Base-by-base conservation (phyloP, 2,113 vertebrate genomes). In the Zosterops japonicus region DNA sequence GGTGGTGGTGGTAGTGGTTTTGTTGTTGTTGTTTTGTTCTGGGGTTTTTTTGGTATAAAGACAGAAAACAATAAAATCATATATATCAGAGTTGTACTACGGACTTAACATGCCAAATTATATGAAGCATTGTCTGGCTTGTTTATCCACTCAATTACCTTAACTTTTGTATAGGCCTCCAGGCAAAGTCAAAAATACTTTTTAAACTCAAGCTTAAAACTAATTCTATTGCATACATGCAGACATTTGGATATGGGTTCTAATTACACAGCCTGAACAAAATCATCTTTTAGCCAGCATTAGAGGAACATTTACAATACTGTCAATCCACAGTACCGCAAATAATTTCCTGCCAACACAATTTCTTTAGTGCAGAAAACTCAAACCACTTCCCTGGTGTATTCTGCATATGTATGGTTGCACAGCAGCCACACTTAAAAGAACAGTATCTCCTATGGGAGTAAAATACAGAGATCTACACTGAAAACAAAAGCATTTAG, bases 321-420 rank as follows among this genome's bases (percentile, higher is more conserved):
- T 25, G 19, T 12, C 63, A 80, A 59, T 18, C 13, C 9, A 4
- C 17, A 68, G 17, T 13, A 50, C 25, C 9, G 2, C 36, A 59
- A 59, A 59, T 59, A 24, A 29, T 69, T 83, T 60, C 33, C 69
- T 81, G 33, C 22, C 3, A 4, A 35, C 25, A n/a, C 2, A 12
- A 10, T 22, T 83, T 74, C 28, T 56, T 72, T 15, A 20, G 49
- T 83, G 41, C 14, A 60, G 55, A 83, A 84, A 95, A 87, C 41
- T 3, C 72, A 81, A 78, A 91, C 36, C 18, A 52, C 36, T 20
- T 87, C 31, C 42, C 25, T 12, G 3, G 22, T n/a, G 27, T 12
- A 9, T 44, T 68, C 55, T 57, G 16, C 13, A 3, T 13, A 19
- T 0, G 3, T 22, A 2, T 3, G 1, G 25, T 5, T 60, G 33